Percentiles rank a stretch among this genome's conserved stretches.
Evolutionary conservation across 2,888 invertebrate genomes (phyloP).

Genomic region (Megalurothrips usitatus): DNA sequence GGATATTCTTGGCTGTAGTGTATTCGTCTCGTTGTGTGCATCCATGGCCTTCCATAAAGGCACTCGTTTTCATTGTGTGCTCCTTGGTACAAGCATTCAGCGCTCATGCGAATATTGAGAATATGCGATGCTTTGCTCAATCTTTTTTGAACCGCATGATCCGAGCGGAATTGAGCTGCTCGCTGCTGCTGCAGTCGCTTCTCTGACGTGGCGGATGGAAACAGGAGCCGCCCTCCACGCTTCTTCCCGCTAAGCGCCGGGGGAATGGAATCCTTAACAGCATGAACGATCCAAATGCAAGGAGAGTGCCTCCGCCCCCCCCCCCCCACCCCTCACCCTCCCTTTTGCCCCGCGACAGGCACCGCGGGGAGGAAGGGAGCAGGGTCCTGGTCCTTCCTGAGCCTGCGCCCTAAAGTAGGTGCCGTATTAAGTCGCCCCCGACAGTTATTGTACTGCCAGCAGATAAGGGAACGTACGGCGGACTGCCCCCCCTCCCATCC

Average conservation of each 20-base stretch:
- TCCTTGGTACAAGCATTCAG: too few species aligned
- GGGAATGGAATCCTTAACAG: constrained; percentile 18
- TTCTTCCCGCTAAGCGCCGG: constrained; percentile 17
- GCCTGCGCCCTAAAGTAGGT: constrained; percentile 22
- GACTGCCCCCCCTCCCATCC: not conserved
- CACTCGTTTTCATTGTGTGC: too few species aligned
- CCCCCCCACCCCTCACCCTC: not conserved
- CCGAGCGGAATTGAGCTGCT: too few species aligned
- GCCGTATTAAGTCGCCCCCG: constrained; percentile 23
- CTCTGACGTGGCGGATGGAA: too few species aligned
- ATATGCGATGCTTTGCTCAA: too few species aligned
- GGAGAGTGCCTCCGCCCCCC: not conserved
- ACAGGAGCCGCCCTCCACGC: not conserved
- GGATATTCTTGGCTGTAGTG: too few species aligned
- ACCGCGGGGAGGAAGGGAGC: not conserved
- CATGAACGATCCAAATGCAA: constrained; percentile 25
- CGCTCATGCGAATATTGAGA: too few species aligned
- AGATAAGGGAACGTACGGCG: constrained; percentile 24
- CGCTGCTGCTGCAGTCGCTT: too few species aligned
- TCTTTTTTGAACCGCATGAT: too few species aligned
- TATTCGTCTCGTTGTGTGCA: too few species aligned
- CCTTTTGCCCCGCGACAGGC: not conserved
- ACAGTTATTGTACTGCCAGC: constrained; percentile 21
- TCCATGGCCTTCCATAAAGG: too few species aligned
- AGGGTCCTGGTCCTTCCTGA: not conserved